Evolutionary conservation across 2,797 vertebrate genomes (phyloP).

Genomic region (Anguilla pacifica): DNA sequence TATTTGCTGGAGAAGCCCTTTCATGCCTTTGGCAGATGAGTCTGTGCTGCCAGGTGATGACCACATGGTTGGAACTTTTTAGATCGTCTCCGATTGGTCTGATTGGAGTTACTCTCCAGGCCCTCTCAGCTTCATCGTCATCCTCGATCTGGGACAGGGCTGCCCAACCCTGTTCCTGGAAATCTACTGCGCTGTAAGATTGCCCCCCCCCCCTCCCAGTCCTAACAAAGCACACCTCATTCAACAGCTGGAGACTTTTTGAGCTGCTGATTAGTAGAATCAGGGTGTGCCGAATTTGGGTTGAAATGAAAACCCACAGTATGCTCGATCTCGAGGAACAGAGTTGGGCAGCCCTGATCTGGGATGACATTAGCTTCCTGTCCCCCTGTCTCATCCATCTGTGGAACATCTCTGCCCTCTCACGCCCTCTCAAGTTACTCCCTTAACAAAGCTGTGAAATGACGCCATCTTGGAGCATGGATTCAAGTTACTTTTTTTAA

Average conservation of each 20-base stretch:
- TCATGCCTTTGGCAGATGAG: constrained; percentile 17
- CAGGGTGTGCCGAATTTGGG: too few relatives aligned
- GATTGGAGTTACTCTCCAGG: constrained; percentile 16
- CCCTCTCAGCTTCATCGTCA: background rate
- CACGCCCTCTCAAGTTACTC: constrained; percentile 14
- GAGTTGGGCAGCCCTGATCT: background rate
- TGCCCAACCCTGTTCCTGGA: too few relatives aligned
- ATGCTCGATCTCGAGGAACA: too few relatives aligned
- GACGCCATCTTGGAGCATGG: background rate
- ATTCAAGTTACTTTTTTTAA: constrained; percentile 5
- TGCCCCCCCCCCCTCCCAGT: too few relatives aligned
- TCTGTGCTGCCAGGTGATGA: constrained; percentile 44
- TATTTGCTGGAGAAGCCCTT: constrained; percentile 45
- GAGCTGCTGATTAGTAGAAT: too few relatives aligned
- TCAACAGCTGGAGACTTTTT: too few relatives aligned
- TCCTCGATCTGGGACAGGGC: background rate
- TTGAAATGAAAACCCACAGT: background rate
- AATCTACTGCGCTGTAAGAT: too few relatives aligned
- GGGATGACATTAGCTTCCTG: background rate
- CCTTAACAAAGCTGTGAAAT: constrained; percentile 14
- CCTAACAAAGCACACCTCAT: too few relatives aligned
- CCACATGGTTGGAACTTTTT: constrained; percentile 24
- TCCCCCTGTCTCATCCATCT: background rate
- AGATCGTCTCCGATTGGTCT: background rate
- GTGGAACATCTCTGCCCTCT: background rate